These are phyloP conservation scores for Diarsia rubi DNA, from an alignment of 2,888 invertebrate genomes.

Conservation along the genomic window DNA sequence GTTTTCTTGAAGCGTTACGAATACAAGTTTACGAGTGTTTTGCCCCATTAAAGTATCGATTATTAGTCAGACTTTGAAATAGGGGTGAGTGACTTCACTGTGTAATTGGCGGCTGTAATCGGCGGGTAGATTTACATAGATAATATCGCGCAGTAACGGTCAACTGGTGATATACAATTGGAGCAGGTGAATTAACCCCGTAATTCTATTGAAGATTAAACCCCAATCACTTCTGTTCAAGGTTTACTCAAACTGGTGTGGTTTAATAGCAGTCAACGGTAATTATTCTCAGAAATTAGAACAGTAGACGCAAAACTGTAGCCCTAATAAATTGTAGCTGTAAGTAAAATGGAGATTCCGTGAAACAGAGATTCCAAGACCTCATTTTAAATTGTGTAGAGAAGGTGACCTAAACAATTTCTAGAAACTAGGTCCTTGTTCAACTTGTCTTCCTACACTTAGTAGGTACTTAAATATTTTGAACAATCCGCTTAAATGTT, in stretches of 20 bases:
- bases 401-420: background rate
- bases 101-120: constrained; percentile 69
- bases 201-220: constrained; percentile 46
- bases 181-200: constrained; percentile 56
- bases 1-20: constrained; percentile 66
- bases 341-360: background rate
- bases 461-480: background rate
- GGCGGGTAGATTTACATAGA: constrained; percentile 74
- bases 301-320: background rate
- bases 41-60: constrained; percentile 73
- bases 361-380: constrained; percentile 10
- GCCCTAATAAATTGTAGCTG: background rate
- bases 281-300: constrained; percentile 1
- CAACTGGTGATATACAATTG: constrained; percentile 55
- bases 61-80: constrained; percentile 69
- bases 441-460: background rate
- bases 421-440: background rate
- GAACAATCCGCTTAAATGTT: background rate
- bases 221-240: constrained; percentile 45
- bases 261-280: constrained; percentile 2
- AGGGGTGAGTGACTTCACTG: constrained; percentile 78
- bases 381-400: background rate
- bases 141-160: constrained; percentile 67
- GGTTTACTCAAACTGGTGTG: constrained; percentile 26
- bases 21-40: constrained; percentile 59